Evolutionary conservation across 2,888 invertebrate species (phyloP).

Genomic region (Lepidocyrtoides sp.): DNA sequence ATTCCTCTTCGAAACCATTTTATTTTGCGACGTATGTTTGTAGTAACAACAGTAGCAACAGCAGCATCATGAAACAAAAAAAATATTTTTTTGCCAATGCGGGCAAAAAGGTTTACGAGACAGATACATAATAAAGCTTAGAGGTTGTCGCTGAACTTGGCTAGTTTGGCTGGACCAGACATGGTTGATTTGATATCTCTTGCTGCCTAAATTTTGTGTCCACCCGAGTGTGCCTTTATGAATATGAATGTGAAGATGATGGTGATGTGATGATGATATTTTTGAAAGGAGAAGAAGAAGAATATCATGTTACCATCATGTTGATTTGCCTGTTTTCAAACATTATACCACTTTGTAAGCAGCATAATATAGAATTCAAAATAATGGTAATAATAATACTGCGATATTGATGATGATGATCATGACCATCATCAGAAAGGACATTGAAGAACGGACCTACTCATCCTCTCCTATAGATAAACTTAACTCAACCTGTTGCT

Average conservation of each 20-base stretch:
- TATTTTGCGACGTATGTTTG: slow-evolving; percentile 19
- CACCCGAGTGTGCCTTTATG: slow-evolving; percentile 34
- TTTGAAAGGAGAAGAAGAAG: slow-evolving; percentile 5
- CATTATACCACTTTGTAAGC: neutral
- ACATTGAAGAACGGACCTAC: neutral
- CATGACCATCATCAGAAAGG: neutral
- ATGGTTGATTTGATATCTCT: slow-evolving; percentile 11
- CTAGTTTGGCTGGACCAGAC: slow-evolving; percentile 37
- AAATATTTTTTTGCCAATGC: slow-evolving; percentile 21
- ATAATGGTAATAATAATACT: neutral
- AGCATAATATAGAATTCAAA: neutral
- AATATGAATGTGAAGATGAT: slow-evolving; percentile 57
- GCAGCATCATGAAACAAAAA: neutral
- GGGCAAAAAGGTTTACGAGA: slow-evolving; percentile 50
- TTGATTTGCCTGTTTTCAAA: slow-evolving; percentile 45
- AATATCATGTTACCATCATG: slow-evolving; percentile 49
- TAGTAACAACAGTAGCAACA: neutral
- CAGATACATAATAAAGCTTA: slow-evolving; percentile 30
- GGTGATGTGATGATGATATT: neutral
- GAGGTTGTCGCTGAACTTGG: slow-evolving; percentile 44
- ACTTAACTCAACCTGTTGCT: slow-evolving; percentile 40
- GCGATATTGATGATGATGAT: slow-evolving; percentile 29
- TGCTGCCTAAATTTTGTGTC: slow-evolving; percentile 5
- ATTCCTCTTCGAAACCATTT: neutral
- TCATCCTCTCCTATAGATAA: neutral